A percentile compares a stretch with the other conserved stretches of the same genome.
Evolutionary conservation across 2,113 vertebrate species (phyloP).

Genomic region (Bombycilla garrulus): DNA sequence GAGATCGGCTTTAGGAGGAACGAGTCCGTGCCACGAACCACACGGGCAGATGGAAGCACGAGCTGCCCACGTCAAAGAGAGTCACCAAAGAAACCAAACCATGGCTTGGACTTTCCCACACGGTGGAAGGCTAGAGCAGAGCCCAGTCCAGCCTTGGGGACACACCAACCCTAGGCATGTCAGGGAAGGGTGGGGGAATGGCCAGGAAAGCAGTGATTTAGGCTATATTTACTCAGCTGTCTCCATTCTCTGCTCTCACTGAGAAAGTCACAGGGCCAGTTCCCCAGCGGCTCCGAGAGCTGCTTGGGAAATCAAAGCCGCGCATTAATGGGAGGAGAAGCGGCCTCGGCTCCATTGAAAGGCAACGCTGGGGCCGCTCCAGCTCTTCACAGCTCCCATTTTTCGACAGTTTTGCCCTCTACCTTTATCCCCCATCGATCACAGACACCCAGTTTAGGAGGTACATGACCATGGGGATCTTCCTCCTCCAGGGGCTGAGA

Average conservation of each 20-base stretch:
- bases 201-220: conserved; percentile 51
- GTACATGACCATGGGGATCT: rapidly evolving
- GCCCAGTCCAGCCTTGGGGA: conserved; percentile 27
- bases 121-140: background rate
- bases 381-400: background rate
- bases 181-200: conserved; percentile 1
- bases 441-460: background rate
- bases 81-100: conserved; percentile 12
- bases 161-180: background rate
- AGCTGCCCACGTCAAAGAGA: background rate
- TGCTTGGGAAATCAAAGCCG: conserved; percentile 2
- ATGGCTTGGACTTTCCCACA: conserved; percentile 28
- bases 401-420: background rate
- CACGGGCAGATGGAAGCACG: background rate
- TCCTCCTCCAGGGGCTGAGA: background rate
- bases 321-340: background rate
- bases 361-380: background rate
- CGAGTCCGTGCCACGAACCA: rapidly evolving
- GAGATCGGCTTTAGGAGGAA: background rate
- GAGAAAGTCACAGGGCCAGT: conserved; percentile 52
- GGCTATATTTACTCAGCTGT: conserved; percentile 66
- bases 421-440: background rate
- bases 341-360: background rate
- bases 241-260: conserved; percentile 46
- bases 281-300: conserved; percentile 28